phyloP scores from a whole-genome alignment of 2,888 invertebrate species.

The Callyntrura guangdongensis region DNA sequence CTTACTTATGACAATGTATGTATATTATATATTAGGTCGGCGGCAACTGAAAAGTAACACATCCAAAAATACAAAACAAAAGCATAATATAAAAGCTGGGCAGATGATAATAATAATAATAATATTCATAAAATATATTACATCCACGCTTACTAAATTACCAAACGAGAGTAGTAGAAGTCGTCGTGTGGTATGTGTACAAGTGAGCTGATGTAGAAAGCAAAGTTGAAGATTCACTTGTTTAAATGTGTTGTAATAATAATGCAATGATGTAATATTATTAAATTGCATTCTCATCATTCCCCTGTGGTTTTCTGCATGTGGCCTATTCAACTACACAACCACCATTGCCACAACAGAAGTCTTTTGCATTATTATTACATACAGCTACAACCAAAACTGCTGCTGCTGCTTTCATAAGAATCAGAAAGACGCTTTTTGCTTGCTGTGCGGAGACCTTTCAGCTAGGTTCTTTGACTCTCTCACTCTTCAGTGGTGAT shows the following conservation, averaged over 20 bases:
- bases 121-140: slow-evolving; percentile 49
- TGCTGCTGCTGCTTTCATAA: slow-evolving; percentile 30
- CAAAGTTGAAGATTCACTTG: slow-evolving; percentile 69
- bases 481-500: slow-evolving; percentile 26
- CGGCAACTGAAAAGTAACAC: slow-evolving; percentile 4
- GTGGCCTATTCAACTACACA: slow-evolving; percentile 73
- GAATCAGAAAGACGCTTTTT: slow-evolving; percentile 32
- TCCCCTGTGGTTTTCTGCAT: slow-evolving; percentile 78
- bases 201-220: slow-evolving; percentile 59
- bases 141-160: background rate
- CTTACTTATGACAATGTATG: slow-evolving; percentile 19
- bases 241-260: slow-evolving; percentile 70
- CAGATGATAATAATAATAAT: background rate
- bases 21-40: slow-evolving; percentile 20
- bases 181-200: slow-evolving; percentile 15
- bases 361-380: slow-evolving; percentile 68
- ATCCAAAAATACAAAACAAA: slow-evolving; percentile 47
- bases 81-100: slow-evolving; percentile 3
- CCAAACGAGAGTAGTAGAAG: background rate
- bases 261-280: slow-evolving; percentile 76
- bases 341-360: slow-evolving; percentile 62
- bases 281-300: slow-evolving; percentile 78
- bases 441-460: slow-evolving; percentile 51
- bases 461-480: slow-evolving; percentile 56
- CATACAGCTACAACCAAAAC: slow-evolving; percentile 22